Conservation (phyloP, 2,797 vertebrate genomes). For the Enteromius paludinosus region DNA sequence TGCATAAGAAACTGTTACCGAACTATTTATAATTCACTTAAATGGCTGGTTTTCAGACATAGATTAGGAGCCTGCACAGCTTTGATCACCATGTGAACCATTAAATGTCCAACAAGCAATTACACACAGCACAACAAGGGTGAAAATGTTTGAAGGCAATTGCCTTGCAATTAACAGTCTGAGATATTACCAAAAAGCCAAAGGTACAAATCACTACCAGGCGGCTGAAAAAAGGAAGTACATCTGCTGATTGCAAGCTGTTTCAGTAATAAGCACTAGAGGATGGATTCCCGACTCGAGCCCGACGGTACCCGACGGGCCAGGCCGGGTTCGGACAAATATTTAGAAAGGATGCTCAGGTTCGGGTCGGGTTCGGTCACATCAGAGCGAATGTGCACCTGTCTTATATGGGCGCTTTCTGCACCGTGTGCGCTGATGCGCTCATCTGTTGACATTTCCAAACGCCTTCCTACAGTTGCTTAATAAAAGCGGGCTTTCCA, state of each 20-base stretch:
- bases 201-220: background rate
- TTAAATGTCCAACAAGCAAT: background rate
- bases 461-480: too few species aligned
- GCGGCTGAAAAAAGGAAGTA: too few species aligned
- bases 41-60: background rate
- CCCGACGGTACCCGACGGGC: too few species aligned
- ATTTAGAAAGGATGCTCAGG: too few species aligned
- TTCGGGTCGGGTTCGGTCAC: too few species aligned
- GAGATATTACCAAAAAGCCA: background rate
- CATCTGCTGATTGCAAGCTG: background rate
- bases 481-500: too few species aligned
- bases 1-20: background rate
- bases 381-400: too few species aligned
- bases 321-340: too few species aligned
- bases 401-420: too few species aligned
- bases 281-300: too few species aligned
- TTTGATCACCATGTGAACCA: slow-evolving; percentile 10
- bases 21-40: slow-evolving; percentile 25
- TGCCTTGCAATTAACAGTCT: background rate
- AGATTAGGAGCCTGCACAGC: slow-evolving; percentile 1
- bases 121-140: background rate
- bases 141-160: background rate
- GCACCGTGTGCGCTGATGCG: too few species aligned
- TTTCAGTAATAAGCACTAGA: background rate
- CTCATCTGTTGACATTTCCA: too few species aligned